A percentile compares a stretch with the other conserved stretches of the same genome.
Conservation (phyloP, 2,113 vertebrate species). For the Blennius ocellaris region DNA sequence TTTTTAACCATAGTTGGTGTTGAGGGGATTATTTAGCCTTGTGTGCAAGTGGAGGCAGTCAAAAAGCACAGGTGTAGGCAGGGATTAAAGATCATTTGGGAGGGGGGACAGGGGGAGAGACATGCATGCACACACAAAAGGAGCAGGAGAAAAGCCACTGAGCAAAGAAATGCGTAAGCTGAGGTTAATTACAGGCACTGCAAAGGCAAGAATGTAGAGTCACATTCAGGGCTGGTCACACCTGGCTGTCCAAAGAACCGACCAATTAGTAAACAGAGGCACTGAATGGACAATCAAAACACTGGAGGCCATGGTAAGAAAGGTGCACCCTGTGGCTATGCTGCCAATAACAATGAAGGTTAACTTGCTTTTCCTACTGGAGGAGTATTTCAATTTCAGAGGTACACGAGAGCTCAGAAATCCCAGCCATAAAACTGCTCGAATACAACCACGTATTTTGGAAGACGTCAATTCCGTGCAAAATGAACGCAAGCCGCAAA, state of each 20-base stretch:
- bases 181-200: constrained; percentile 78
- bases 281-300: constrained; percentile 63
- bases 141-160: constrained; percentile 55
- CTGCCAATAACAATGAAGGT: constrained; percentile 22
- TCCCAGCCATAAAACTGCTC: not conserved
- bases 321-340: constrained; percentile 14
- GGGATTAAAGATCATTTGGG: constrained; percentile 73
- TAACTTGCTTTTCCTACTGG: constrained; percentile 2
- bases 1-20: constrained; percentile 37
- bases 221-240: constrained; percentile 74
- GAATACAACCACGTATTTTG: not conserved
- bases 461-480: constrained; percentile 10
- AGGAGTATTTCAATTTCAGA: not conserved
- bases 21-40: constrained; percentile 57
- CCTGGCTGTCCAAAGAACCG: constrained; percentile 72
- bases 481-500: constrained; percentile 14
- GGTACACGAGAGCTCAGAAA: not conserved
- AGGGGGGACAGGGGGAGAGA: constrained; percentile 44
- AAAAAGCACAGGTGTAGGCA: constrained; percentile 76
- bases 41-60: constrained; percentile 38
- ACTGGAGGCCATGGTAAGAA: constrained; percentile 40
- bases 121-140: constrained; percentile 66
- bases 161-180: constrained; percentile 72
- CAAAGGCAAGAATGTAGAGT: constrained; percentile 77
- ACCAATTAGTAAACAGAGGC: constrained; percentile 70